These are phyloP conservation scores for Mus spretus DNA, from an alignment of 2,797 vertebrate genomes.

Conservation along the genomic window DNA sequence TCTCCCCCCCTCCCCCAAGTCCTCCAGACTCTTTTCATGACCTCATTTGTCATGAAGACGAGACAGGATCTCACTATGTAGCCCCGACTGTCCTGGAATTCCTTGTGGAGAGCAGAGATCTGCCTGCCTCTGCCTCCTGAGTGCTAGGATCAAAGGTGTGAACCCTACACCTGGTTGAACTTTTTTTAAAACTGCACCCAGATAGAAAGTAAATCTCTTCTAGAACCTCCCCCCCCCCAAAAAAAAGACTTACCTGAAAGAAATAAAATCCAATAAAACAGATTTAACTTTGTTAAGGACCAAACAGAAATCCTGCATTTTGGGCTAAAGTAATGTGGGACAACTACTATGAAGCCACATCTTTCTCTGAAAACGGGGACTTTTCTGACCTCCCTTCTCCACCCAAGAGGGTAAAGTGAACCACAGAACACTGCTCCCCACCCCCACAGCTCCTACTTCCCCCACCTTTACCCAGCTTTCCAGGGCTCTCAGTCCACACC, in stretches of 20 bases:
- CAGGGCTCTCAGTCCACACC: neutral
- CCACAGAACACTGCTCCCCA: neutral
- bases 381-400: neutral
- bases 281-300: neutral
- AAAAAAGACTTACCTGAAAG: neutral
- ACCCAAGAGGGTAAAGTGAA: neutral
- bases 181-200: too few species aligned
- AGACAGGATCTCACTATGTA: neutral
- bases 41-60: accelerated
- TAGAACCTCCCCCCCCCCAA: neutral
- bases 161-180: neutral
- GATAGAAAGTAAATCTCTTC: neutral
- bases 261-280: neutral
- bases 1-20: too few species aligned
- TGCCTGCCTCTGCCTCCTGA: neutral
- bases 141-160: neutral
- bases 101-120: neutral
- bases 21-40: accelerated
- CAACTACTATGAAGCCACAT: accelerated
- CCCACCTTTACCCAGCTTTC: neutral
- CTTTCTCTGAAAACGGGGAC: neutral
- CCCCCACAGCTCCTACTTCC: neutral
- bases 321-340: accelerated
- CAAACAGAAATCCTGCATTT: accelerated
- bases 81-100: neutral